phyloP scores from a whole-genome alignment of 2,888 invertebrate species.

The Dicyrtomina minuta region DNA sequence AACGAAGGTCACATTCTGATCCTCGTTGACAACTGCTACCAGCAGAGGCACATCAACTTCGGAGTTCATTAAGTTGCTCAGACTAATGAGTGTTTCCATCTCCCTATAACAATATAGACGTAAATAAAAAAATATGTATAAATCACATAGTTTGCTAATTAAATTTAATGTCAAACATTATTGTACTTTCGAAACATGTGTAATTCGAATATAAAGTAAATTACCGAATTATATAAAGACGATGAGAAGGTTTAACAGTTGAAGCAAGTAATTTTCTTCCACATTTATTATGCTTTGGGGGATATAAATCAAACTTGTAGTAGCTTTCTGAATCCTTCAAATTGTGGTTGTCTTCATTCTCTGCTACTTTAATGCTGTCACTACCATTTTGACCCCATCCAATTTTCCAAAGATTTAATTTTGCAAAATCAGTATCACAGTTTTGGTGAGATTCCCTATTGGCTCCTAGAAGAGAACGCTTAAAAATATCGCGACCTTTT shows the following conservation, averaged over 20 bases:
- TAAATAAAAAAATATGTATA: neutral
- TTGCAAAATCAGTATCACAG: slow-evolving; percentile 4
- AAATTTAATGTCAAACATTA: neutral
- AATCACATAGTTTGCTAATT: neutral
- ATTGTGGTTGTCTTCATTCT: neutral
- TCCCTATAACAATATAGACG: neutral
- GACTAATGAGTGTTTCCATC: slow-evolving; percentile 4
- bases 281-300: slow-evolving; percentile 14
- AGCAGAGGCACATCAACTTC: slow-evolving; percentile 2
- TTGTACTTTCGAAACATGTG: neutral
- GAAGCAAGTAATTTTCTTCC: neutral
- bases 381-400: neutral
- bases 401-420: slow-evolving; percentile 11
- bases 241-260: slow-evolving; percentile 9
- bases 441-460: neutral
- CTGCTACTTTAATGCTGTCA: neutral
- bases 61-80: neutral
- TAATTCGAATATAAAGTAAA: neutral
- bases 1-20: slow-evolving; percentile 20
- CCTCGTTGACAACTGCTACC: slow-evolving; percentile 17
- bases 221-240: slow-evolving; percentile 18
- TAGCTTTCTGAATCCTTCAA: neutral
- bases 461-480: slow-evolving; percentile 40
- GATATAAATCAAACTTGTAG: slow-evolving; percentile 12
- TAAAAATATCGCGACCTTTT: slow-evolving; percentile 41